These are phyloP conservation scores for Myocastor coypus DNA, from an alignment of 2,113 vertebrate species.

Conservation along the genomic window DNA sequence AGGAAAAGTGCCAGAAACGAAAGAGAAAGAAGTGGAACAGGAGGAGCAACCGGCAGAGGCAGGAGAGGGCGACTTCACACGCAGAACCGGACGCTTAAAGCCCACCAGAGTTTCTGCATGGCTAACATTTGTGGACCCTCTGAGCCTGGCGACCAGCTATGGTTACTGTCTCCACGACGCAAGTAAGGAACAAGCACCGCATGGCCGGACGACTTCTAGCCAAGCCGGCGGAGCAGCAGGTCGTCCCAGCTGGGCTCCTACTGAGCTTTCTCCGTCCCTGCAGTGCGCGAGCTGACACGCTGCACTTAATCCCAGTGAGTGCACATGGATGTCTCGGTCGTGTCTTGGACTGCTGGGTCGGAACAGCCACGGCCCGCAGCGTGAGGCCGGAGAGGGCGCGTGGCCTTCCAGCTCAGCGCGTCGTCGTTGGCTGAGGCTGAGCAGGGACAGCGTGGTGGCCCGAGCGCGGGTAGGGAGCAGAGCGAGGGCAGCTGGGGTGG, in stretches of 20 bases:
- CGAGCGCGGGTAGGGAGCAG: background rate
- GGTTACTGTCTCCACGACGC: background rate
- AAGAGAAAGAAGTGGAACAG: background rate
- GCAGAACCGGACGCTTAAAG: background rate
- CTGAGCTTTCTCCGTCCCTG: background rate
- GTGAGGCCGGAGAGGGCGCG: background rate
- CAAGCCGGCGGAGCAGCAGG: background rate
- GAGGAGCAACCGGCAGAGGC: no score
- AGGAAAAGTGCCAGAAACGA: background rate
- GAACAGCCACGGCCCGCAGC: background rate
- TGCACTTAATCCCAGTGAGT: background rate
- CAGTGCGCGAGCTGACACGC: background rate
- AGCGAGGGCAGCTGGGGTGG: background rate
- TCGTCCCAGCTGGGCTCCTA: background rate
- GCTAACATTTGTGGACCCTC: background rate
- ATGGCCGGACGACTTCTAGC: background rate
- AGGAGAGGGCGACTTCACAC: background rate
- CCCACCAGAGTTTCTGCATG: background rate
- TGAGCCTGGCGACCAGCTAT: background rate
- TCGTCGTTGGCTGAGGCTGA: background rate
- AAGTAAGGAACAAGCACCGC: background rate
- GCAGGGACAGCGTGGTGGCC: background rate
- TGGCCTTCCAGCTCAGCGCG: background rate
- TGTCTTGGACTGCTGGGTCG: background rate
- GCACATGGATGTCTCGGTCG: background rate